Base-by-base conservation (phyloP, 2,888 invertebrate species). In the Pocota personata region DNA sequence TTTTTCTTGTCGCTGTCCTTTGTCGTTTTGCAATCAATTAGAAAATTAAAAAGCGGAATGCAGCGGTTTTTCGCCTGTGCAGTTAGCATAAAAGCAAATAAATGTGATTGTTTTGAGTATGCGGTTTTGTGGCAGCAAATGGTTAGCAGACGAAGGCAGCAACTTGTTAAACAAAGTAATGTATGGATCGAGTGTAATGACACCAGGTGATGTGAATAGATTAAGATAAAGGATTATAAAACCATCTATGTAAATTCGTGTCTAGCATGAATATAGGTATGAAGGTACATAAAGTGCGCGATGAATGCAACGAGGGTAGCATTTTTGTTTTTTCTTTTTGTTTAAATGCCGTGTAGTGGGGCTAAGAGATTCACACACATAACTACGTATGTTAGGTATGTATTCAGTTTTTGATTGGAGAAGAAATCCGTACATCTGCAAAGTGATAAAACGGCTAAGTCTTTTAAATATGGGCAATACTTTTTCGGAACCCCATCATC, bases 11-110 rank as follows among this genome's bases (percentile, higher is more conserved):
- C 35, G 21, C 37, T 66, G 57, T 57, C 72, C 72, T 80, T 82
- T 82, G 72, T 86, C 48, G 52, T 76, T 82, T 69, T 75, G 86
- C 72, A 87, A 82, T 87, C 86, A 87, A 87, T 87, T 87, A 87
- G 82, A 87, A 87, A 82, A 87, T 87, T 87, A 87, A 87, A 82
- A 78, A 75, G 80, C 73, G 80, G 50, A 80, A 80, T 80, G 73
- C 72, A 79, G 57, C 64, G 64, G 72, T 64, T 72, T 72, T 46
- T 16, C 27, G 30, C 24, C 48, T 62, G 46, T 62, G 52, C 60
- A 60, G 43, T 55, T 46, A 8, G 5, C 48, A 66, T 37, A 30
- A 67, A 24, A 30, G 37, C 35, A 30, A 48, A 21, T 35, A 37
- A 77, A n/a, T 62, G 78, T 48, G 62, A 71, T 71, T 71, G 62